Conservation (phyloP, 2,113 vertebrate species). For the Psammodynastes pulverulentus region DNA sequence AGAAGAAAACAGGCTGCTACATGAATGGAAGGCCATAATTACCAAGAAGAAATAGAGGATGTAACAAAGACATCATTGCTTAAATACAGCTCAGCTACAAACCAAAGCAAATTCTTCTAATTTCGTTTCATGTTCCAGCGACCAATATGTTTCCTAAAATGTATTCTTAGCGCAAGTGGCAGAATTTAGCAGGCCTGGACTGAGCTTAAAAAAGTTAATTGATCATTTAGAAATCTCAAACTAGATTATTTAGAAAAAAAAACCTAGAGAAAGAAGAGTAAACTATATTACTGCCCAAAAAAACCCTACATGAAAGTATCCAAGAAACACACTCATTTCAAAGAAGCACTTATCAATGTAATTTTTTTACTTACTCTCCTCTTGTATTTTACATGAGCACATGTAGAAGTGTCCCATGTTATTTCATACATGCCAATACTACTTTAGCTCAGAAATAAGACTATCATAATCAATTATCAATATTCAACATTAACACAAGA, state of each 20-base stretch:
- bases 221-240: background rate
- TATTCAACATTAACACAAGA: background rate
- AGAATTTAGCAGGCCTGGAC: background rate
- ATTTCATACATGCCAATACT: background rate
- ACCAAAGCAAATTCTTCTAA: background rate
- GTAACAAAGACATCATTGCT: background rate
- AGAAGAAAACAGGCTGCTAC: background rate
- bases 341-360: background rate
- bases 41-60: background rate
- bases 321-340: background rate
- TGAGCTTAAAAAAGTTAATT: background rate
- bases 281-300: background rate
- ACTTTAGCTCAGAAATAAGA: background rate
- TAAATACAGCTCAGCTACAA: background rate
- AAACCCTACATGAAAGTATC: background rate
- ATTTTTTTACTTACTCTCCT: background rate
- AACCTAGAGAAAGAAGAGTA: background rate
- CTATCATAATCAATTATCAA: background rate
- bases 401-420: background rate
- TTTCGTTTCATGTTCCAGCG: background rate
- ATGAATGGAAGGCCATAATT: background rate
- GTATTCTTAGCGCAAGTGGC: background rate
- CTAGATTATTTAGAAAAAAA: background rate
- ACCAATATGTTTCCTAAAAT: background rate
- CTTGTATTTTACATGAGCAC: background rate